Conservation (phyloP, 2,888 invertebrate species). For the Lapara coniferarum region DNA sequence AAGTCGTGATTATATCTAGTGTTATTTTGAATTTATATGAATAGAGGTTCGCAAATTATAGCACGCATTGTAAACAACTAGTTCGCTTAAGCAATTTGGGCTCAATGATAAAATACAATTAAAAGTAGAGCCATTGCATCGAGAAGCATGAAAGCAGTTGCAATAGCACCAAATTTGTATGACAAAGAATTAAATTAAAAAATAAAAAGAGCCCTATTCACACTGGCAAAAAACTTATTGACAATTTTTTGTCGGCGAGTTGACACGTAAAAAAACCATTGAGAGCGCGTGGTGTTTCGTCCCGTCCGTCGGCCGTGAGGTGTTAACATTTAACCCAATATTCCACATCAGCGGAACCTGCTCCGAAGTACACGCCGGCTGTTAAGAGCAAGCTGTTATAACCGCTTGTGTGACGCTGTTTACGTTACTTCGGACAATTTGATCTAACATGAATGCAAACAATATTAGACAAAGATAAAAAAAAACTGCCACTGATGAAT, state of each 20-base stretch:
- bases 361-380: conserved; percentile 38
- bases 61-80: too few relatives aligned
- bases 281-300: conserved; percentile 12
- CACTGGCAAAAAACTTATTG: not conserved
- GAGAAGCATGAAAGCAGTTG: too few relatives aligned
- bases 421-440: too few relatives aligned
- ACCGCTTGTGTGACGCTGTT: not conserved
- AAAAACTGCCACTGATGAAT: not conserved
- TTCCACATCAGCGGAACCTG: conserved; percentile 60
- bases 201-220: not conserved
- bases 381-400: conserved; percentile 54
- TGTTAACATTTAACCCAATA: conserved; percentile 51
- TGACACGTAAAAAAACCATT: conserved; percentile 14
- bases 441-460: not conserved
- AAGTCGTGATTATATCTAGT: too few relatives aligned
- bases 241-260: not conserved
- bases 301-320: not conserved
- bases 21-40: too few relatives aligned
- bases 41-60: too few relatives aligned
- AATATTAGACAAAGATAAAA: not conserved
- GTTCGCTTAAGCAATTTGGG: too few relatives aligned
- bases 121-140: too few relatives aligned
- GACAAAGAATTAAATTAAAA: conserved; percentile 1
- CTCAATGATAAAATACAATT: too few relatives aligned
- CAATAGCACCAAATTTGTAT: not conserved